Evolutionary conservation across 2,888 invertebrate species (phyloP), one percentile per base, ranked within the genome.

Genomic region (Prostheceraeus crozeri): DNA sequence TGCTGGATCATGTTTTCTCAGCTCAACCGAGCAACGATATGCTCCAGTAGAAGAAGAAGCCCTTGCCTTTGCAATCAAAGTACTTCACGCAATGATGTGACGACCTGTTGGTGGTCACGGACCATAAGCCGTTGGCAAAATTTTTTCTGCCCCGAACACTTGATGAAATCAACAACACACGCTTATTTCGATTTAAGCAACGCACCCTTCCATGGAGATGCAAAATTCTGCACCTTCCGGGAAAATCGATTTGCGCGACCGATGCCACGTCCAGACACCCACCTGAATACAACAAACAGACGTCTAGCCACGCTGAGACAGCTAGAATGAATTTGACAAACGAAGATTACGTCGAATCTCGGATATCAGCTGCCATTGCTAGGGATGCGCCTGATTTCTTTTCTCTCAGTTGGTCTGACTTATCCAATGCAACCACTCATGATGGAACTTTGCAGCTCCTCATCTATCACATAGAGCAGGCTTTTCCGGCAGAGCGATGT

Each of bases 41-140:
- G 54, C 54, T 21, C 46, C 23, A 28, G 23, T 51, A n/a, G 52
- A 51, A 19, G 23, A n/a, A 21, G 52, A 51, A 51, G 52, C 52
- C 14, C 52, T 51, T 19, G 52, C 52, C 11, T 56, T 63, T 1
- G 62, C 58, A 61, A 27, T 35, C 62, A n/a, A 14, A 11, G 33
- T 33, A 11, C n/a, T 33, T 33, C n/a, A 40, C 8, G 4, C 40
- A 40, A n/a, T 14, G n/a, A 40, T 40, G 40, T 40, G 40, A 40
- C 4, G n/a, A 40, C n/a, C 6, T 40, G 6, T n/a, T 40, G 19
- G 40, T 40, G 6, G 40, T 40, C 14, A 40, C 40, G 14, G 40
- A 40, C 40, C 48, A 48, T 19, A 48, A 48, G 23, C 48, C 48
- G 27, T 54, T 54, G n/a, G 35, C 33, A 11, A 30, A 14, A 19